A percentile compares a stretch with the other conserved stretches of the same genome.
phyloP scores from a whole-genome alignment of 2,797 vertebrate genomes.

The Argyrosomus regius region DNA sequence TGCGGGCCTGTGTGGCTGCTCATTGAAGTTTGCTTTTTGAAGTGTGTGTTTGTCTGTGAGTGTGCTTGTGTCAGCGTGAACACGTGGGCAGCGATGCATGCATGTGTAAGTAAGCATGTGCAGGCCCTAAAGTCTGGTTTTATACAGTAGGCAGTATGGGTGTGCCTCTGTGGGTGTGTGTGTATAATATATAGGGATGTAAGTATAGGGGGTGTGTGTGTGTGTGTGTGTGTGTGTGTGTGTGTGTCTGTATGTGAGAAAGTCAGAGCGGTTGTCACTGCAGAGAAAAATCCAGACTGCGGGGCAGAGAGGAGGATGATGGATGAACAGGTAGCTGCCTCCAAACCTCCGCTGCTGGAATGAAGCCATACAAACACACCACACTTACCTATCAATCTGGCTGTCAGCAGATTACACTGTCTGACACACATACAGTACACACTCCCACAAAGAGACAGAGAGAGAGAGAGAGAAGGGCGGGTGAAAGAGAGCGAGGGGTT shows the following conservation, averaged over 20 bases:
- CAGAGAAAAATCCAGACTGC: slow-evolving; percentile 38
- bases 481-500: not conserved
- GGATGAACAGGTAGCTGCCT: slow-evolving; percentile 74
- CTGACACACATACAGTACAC: slow-evolving; percentile 39
- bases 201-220: not conserved
- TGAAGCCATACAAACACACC: slow-evolving; percentile 68
- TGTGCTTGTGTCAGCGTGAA: slow-evolving; percentile 25
- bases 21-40: slow-evolving; percentile 19
- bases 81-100: slow-evolving; percentile 9
- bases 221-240: not conserved
- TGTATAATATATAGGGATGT: slow-evolving; percentile 17
- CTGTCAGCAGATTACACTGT: slow-evolving; percentile 62
- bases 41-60: slow-evolving; percentile 18
- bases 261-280: slow-evolving; percentile 40
- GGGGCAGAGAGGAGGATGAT: slow-evolving; percentile 59
- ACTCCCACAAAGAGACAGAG: slow-evolving; percentile 4
- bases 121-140: slow-evolving; percentile 6
- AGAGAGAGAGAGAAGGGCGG: not conserved
- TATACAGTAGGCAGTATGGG: not conserved
- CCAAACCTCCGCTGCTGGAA: slow-evolving; percentile 55
- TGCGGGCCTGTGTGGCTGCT: not conserved
- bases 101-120: not conserved
- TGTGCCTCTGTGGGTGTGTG: slow-evolving; percentile 1
- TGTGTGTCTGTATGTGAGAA: not conserved
- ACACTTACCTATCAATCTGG: slow-evolving; percentile 67